Evolutionary conservation across 2,888 invertebrate species (phyloP), one percentile per base, ranked within the genome.

Genomic region (Microdon myrmicae): DNA sequence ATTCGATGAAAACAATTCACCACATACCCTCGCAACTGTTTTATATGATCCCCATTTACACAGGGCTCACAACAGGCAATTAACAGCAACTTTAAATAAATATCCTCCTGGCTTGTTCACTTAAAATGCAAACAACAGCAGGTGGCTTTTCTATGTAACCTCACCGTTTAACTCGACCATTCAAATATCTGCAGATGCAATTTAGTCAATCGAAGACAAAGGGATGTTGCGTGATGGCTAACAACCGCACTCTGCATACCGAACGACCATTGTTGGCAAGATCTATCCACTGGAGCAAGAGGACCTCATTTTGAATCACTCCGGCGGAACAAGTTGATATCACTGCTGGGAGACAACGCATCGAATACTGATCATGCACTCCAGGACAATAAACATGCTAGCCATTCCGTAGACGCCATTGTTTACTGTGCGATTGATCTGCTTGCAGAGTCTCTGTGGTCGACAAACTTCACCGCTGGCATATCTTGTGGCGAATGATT

Each of bases 161-260:
- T 23, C 31, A 23, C 35, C 25, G 34, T 34, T 51, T 26, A 22
- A 45, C 45, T 25, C 45, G 45, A 44, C 14, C 43, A 29, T 41
- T 12, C 31, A 17, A 25, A 32, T 28, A 17, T 20, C 37, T 38
- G 17, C 13, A 14, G 13, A 34, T 35, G 64, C 58, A 58, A 64
- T 64, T 64, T 64, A 64, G 58, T 64, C 64, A n/a, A 14, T 17
- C n/a, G 49, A 47, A 58, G 51, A 64, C 64, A 64, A 64, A 64
- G 45, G 58, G 64, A 58, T 64, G 64, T 64, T 64, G 64, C 64
- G 64, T 58, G 58, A 58, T 64, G 26, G 37, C 45, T 58, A 64
- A 64, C 58, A 58, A 58, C 49, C 29, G 9, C 45, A 39, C 38
- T 14, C n/a, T n/a, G 31, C 49, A 25, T 31, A 22, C 49, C 51